Base-by-base conservation (phyloP, 2,888 invertebrate genomes). In the Tridacna gigas region DNA sequence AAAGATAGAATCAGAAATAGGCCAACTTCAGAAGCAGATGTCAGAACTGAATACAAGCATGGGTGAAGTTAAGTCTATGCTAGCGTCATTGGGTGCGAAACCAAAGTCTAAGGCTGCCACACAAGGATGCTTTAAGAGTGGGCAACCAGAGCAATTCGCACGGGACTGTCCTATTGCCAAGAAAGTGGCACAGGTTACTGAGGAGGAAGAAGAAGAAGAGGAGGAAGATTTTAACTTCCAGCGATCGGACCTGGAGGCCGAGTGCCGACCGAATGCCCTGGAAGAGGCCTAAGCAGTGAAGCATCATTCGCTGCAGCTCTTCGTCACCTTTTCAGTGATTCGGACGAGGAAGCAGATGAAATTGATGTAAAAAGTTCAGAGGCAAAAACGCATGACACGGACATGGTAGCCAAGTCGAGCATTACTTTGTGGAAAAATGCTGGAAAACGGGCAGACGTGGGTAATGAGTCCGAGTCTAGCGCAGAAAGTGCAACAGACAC, bases 231-330 rank as follows among this genome's bases (percentile, higher is more conserved):
- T 63, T 11, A 63, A 63, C 63, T 63, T n/a, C 22, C 25, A n/a
- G 25, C 1, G 63, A 22, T 63, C 63, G 63, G 63, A 63, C n/a
- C 63, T 63, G 63, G n/a, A 63, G 63, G 63, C 63, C 63, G 63
- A 63, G 63, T 22, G n/a, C 20, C 63, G 63, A 63, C 25, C 12
- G 13, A 63, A 22, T 22, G 37, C 37, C 37, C 63, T 9, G 9
- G 25, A 22, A 63, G 22, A 22, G 12, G 22, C 25, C 22, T 25
- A 25, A 63, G n/a, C 63, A 22, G 63, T 22, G 13, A 63, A 13
- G 2, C 3, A 3, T 25, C 63, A 63, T 63, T n/a, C 5, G 22
- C 25, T 22, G n/a, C 63, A 63, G 22, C n/a, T n/a, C 7, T 22
- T 63, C 2, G 13, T 11, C 63, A 25, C n/a, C 22, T 22, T 63